Evolutionary conservation across 1,140 invertebrate species (phyloP).

Genomic region (Drosophila bocki): DNA sequence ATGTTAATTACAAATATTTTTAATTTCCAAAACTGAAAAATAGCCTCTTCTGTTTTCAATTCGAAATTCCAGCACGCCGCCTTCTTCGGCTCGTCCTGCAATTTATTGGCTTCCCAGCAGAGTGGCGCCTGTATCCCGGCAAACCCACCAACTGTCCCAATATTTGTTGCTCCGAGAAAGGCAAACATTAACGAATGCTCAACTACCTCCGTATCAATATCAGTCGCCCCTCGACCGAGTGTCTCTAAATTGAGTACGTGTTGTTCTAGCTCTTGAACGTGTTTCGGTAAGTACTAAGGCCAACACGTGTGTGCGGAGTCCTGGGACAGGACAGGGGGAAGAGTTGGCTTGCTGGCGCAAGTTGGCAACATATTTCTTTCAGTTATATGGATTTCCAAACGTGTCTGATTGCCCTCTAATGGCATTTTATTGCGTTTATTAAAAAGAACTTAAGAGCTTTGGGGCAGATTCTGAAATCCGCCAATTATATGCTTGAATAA

Average conservation of each 20-base stretch:
- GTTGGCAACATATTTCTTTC: conserved; percentile 76
- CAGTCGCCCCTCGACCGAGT: conserved; percentile 40
- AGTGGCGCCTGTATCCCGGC: conserved; percentile 21
- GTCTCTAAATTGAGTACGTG: conserved; percentile 80
- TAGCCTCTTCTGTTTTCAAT: conserved; percentile 45
- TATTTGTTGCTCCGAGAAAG: conserved; percentile 48
- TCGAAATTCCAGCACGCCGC: conserved; percentile 34
- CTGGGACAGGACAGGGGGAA: not conserved
- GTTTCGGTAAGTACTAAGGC: conserved; percentile 74
- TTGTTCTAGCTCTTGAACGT: conserved; percentile 76
- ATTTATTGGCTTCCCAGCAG: conserved; percentile 57
- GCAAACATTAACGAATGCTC: conserved; percentile 63
- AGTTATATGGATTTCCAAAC: conserved; percentile 78
- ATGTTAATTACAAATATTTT: not conserved
- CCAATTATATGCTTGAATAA: conserved; percentile 17
- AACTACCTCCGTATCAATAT: conserved; percentile 53
- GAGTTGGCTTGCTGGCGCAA: conserved; percentile 6
- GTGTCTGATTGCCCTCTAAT: conserved; percentile 77
- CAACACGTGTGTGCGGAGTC: conserved; percentile 38
- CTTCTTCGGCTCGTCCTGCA: conserved; percentile 20
- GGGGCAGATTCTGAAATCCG: conserved; percentile 4
- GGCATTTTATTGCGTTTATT: conserved; percentile 77
- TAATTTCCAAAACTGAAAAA: conserved; percentile 10
- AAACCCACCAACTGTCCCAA: conserved; percentile 45
- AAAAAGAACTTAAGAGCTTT: conserved; percentile 53